phyloP scores from a whole-genome alignment of 2,888 invertebrate species.

The Tenthredo mesomela region DNA sequence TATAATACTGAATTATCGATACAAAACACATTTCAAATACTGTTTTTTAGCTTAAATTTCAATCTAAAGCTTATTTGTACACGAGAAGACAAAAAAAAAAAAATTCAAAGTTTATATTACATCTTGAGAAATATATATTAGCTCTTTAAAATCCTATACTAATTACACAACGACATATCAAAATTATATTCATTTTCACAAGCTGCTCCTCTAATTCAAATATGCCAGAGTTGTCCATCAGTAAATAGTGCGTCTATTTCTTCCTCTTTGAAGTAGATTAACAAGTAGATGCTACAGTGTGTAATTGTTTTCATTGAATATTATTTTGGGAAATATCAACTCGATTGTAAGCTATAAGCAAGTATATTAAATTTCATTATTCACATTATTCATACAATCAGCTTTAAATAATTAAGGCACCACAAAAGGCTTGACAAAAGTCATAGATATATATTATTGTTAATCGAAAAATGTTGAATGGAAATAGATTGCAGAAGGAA shows the following conservation, averaged over 20 bases:
- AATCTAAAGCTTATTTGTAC: neutral
- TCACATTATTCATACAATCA: neutral
- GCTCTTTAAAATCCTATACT: neutral
- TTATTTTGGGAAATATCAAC: neutral
- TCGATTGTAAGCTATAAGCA: neutral
- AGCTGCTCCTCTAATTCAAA: neutral
- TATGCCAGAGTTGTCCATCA: slow-evolving; percentile 2
- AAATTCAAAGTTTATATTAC: neutral
- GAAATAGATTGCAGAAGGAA: neutral
- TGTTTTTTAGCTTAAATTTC: neutral
- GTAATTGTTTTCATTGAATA: slow-evolving; percentile 17
- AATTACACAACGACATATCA: neutral
- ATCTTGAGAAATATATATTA: neutral
- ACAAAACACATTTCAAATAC: slow-evolving; percentile 5
- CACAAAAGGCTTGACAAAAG: neutral
- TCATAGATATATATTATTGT: too few species aligned
- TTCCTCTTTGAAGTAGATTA: slow-evolving; percentile 1
- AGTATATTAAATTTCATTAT: neutral
- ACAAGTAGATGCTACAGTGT: neutral
- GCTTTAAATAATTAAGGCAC: slow-evolving; percentile 19
- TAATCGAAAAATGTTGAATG: neutral
- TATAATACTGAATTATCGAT: neutral
- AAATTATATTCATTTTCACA: neutral
- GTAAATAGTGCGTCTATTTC: neutral
- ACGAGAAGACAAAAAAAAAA: neutral